Percentiles rank a stretch among this genome's conserved stretches.
These are phyloP conservation scores for Rhinichthys osculus DNA, from an alignment of 2,797 vertebrate species.

Conservation along the genomic window DNA sequence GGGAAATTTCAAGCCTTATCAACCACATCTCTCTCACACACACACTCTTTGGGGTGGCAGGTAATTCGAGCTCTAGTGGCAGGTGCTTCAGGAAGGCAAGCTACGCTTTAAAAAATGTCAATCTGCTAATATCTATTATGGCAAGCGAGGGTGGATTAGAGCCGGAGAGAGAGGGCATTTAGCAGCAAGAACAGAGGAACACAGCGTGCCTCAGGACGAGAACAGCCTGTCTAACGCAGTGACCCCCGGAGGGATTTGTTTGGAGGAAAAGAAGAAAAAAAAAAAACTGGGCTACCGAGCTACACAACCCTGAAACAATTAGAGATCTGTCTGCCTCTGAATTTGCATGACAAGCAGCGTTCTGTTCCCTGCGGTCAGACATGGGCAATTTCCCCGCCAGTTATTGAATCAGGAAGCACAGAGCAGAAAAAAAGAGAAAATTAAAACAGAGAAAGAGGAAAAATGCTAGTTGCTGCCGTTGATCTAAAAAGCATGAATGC, in stretches of 20 bases:
- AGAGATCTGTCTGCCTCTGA: slow-evolving; percentile 63
- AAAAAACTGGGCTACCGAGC: slow-evolving; percentile 60
- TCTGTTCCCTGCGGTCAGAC: slow-evolving; percentile 48
- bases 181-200: slow-evolving; percentile 62
- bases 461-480: not conserved
- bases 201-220: slow-evolving; percentile 66
- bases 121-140: slow-evolving; percentile 58
- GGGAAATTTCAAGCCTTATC: slow-evolving; percentile 43
- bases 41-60: slow-evolving; percentile 54
- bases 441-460: slow-evolving; percentile 8
- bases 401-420: slow-evolving; percentile 54
- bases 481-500: slow-evolving; percentile 15
- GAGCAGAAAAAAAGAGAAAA: slow-evolving; percentile 22
- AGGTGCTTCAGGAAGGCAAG: slow-evolving; percentile 71
- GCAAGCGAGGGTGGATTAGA: slow-evolving; percentile 59
- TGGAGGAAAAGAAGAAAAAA: slow-evolving; percentile 50
- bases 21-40: slow-evolving; percentile 46
- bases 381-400: slow-evolving; percentile 51
- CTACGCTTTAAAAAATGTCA: slow-evolving; percentile 57
- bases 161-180: slow-evolving; percentile 67
- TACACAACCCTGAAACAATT: slow-evolving; percentile 70
- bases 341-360: slow-evolving; percentile 73
- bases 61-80: slow-evolving; percentile 74
- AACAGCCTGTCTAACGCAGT: slow-evolving; percentile 58
- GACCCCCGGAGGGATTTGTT: slow-evolving; percentile 53